Evolutionary conservation across 2,113 vertebrate genomes (phyloP).

Genomic region (Anhinga rufa): DNA sequence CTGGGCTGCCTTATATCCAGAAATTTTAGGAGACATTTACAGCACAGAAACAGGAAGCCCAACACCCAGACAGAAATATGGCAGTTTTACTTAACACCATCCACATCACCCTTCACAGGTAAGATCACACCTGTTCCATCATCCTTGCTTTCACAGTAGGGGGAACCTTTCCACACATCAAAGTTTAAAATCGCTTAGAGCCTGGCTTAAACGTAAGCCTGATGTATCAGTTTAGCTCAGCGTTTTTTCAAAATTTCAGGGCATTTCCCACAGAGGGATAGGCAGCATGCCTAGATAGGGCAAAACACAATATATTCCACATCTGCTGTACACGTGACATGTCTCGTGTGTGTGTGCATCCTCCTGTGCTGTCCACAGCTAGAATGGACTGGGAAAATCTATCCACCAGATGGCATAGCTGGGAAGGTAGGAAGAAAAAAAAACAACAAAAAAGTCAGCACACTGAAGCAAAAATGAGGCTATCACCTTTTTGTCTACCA

Average conservation of each 20-base stretch:
- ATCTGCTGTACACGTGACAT: neutral
- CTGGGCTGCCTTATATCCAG: neutral
- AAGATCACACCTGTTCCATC: neutral
- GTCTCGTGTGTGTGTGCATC: neutral
- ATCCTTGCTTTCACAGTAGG: neutral
- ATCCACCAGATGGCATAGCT: slow-evolving; percentile 62
- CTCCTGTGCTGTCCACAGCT: neutral
- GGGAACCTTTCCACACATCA: neutral
- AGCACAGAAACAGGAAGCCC: neutral
- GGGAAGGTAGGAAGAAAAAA: neutral
- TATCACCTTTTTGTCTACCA: neutral
- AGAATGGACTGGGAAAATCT: neutral
- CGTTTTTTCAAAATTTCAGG: neutral
- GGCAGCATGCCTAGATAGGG: accelerated
- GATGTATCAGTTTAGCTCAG: neutral
- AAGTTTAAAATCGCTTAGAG: neutral
- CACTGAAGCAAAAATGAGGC: neutral
- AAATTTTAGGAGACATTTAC: neutral
- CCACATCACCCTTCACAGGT: neutral
- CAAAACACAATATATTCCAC: neutral
- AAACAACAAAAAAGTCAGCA: neutral
- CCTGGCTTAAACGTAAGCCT: neutral
- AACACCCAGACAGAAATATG: neutral
- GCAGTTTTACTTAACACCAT: neutral
- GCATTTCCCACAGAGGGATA: neutral